Base-by-base conservation (phyloP, 2,113 vertebrate genomes). In the Sinocyclocheilus maitianheensis region DNA sequence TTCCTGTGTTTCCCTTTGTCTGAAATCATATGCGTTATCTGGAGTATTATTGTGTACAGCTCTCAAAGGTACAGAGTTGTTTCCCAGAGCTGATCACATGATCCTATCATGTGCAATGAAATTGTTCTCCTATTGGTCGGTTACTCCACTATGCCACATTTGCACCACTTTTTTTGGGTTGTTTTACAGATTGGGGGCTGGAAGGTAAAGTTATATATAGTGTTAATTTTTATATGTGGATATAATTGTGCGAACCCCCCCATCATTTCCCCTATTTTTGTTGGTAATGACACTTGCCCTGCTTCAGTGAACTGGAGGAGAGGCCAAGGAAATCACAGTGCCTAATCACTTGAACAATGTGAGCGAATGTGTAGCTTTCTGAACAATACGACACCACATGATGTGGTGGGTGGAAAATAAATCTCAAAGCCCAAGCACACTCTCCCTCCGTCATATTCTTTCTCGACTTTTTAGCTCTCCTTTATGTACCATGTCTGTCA, bases 61-160 rank as follows among this genome's bases (percentile, higher is more conserved):
- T 90, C 91, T 92, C 91, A 91, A 78, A 87, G 81, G 87, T 26
- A 85, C 81, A 79, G 37, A 89, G 91, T 89, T 91, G 89, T 91
- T 92, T 93, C 90, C 91, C 92, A 84, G 86, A 89, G 89, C 77
- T 67, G 89, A 92, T 93, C 93, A 94, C 91, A 88, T 94, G 94
- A 92, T 86, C 89, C 46, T 91, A 89, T 93, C 91, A 92, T 91
- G 90, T 72, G 89, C 90, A 89, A 80, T 84, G 89, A 93, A 91
- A 86, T 83, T 89, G 62, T 81, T 79, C 77, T 90, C 89, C 89
- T 89, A 94, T 93, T 93, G 92, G 92, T 85, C 60, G 48, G 40
- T 79, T 77, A 63, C 30, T 84, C 84, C 85, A 43, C 81, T 86
- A 87, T 90, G 75, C 8, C 75, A 77, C 24, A 53, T 16, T 34